Conservation (phyloP, 2,113 vertebrate species). For the Semnopithecus entellus region DNA sequence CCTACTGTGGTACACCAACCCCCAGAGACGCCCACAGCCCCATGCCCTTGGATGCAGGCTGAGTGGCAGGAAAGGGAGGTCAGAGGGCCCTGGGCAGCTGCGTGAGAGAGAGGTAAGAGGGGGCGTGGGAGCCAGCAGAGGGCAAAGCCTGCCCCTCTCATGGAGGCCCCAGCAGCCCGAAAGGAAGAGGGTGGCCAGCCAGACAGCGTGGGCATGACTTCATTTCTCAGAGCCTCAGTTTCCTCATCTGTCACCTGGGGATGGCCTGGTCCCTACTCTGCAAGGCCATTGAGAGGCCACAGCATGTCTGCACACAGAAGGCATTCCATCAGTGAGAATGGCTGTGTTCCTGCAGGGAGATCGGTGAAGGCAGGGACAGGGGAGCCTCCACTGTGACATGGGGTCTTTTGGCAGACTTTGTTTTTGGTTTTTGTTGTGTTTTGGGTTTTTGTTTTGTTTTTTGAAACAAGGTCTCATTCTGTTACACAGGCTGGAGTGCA, state of each 20-base stretch:
- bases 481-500: no score
- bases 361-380: no score
- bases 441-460: no score
- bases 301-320: background rate
- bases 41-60: background rate
- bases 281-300: background rate
- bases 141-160: background rate
- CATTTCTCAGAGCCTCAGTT: background rate
- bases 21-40: background rate
- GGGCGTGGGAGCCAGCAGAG: rapidly evolving
- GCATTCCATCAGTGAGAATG: background rate
- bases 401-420: background rate
- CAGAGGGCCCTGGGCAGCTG: rapidly evolving
- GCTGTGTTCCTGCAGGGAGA: background rate
- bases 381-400: background rate
- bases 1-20: rapidly evolving
- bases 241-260: background rate
- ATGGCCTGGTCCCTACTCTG: background rate
- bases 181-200: background rate
- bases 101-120: background rate
- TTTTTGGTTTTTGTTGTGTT: no score
- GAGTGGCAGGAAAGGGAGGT: background rate
- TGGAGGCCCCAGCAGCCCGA: background rate
- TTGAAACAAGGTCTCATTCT: no score
- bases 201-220: background rate